A percentile compares a stretch with the other conserved stretches of the same genome.
Evolutionary conservation across 2,113 vertebrate genomes (phyloP).

Genomic region (Oreochromis niloticus): DNA sequence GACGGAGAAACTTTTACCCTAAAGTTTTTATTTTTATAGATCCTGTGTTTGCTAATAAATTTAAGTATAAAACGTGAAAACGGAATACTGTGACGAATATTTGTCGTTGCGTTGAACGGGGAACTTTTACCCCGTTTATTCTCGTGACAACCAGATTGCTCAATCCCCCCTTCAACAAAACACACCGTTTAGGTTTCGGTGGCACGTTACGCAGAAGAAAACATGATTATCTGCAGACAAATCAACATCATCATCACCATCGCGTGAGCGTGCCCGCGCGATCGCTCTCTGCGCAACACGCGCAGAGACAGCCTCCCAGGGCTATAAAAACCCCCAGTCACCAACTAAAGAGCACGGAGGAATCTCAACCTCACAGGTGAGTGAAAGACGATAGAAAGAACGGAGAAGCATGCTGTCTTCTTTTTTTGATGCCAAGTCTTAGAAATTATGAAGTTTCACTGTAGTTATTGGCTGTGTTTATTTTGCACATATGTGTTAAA

Average conservation of each 20-base stretch:
- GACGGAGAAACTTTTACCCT: not conserved
- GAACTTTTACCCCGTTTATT: not conserved
- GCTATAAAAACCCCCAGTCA: conserved; percentile 61
- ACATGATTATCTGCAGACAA: conserved; percentile 13
- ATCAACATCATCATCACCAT: not conserved
- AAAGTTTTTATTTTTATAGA: not conserved
- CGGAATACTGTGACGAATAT: not conserved
- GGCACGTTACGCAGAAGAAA: conserved; percentile 26
- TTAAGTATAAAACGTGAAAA: not conserved
- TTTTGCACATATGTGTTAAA: not conserved
- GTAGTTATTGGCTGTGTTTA: not conserved
- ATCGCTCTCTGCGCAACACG: not conserved
- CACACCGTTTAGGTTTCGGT: not conserved
- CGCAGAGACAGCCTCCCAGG: not conserved
- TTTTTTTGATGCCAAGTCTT: not conserved
- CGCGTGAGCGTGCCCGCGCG: not conserved
- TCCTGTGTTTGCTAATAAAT: not conserved
- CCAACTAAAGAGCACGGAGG: conserved; percentile 5
- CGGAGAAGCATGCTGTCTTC: not conserved
- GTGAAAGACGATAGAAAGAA: not conserved
- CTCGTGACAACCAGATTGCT: not conserved
- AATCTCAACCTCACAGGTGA: conserved; percentile 64
- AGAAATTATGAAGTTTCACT: not conserved
- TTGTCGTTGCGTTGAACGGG: not conserved
- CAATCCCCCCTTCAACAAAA: not conserved